Percentiles rank a stretch among this genome's conserved stretches.
phyloP scores from a whole-genome alignment of 1,140 invertebrate species.

The Anoplolepis gracilipes region DNA sequence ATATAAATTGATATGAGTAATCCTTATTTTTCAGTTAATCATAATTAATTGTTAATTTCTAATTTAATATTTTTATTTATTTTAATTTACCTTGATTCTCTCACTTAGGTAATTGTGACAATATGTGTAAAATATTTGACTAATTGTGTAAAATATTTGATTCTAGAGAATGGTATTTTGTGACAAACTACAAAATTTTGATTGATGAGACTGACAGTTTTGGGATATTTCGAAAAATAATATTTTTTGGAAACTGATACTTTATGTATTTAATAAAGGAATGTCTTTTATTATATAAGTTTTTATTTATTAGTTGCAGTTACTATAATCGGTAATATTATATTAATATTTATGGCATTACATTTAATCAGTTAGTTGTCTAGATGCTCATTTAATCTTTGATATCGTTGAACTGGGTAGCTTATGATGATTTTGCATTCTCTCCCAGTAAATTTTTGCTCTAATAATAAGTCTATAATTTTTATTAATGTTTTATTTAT shows the following conservation, averaged over 20 bases:
- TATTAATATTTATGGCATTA: background rate
- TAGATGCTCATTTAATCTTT: background rate
- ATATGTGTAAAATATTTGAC: too few relatives aligned
- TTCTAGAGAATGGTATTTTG: background rate
- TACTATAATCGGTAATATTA: background rate
- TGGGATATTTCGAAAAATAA: background rate
- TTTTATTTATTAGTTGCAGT: background rate
- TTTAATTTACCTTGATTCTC: background rate
- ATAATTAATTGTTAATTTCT: background rate
- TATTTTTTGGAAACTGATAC: background rate
- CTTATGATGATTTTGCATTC: background rate
- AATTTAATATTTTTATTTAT: background rate
- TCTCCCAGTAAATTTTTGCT: background rate
- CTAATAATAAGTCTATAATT: background rate
- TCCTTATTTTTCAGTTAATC: background rate
- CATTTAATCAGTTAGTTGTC: background rate
- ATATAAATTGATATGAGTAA: background rate
- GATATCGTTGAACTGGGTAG: background rate
- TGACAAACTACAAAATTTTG: background rate
- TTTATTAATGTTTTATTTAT: background rate
- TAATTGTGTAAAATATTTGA: background rate
- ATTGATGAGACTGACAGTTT: background rate
- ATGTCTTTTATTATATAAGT: background rate
- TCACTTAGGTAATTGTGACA: background rate
- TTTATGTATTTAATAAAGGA: slow-evolving; percentile 9